Evolutionary conservation across 2,888 invertebrate genomes (phyloP), one percentile per base, ranked within the genome.

Genomic region (Acleris sparsana): DNA sequence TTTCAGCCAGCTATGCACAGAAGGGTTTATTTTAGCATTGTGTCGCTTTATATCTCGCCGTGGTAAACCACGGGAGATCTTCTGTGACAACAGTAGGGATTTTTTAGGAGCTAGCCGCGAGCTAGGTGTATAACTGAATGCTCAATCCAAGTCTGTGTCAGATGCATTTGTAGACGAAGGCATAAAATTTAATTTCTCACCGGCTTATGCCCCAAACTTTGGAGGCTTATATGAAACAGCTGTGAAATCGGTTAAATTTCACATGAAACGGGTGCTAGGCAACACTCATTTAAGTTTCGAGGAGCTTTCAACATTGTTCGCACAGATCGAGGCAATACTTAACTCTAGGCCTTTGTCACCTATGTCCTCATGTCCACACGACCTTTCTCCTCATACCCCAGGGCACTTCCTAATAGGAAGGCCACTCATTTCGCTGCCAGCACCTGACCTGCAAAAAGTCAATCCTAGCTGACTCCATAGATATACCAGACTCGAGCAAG

Each of bases 271-370:
- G 17, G 43, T 51, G n/a, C 46, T 71, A 22, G 71, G 70, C 11
- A 70, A 72, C 48, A 67, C 60, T 22, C 61, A 69, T 20, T 52
- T 74, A 18, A 69, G 70, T 9, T 69, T 73, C 62, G 20, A 20
- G 20, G 62, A 71, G 39, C 53, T 72, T 46, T 17, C 59, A 5
- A 72, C 70, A 11, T 48, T 64, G 25, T 59, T 64, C 25, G 17
- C 53, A 39, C 58, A 64, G 25, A 64, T 64, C n/a, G 63, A 63
- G 46, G 63, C 57, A 1, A 57, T 63, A 9, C 51, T 63, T 11
- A 63, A 63, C 43, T 64, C 64, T 44, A 49, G 64, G 17, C 64
- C 64, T n/a, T 46, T 39, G 13, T 39, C 9, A 3, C 39, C 39
- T 39, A 39, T 39, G 39, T 39, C 39, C 39, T 39, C 39, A 46